Base-by-base conservation (phyloP, 2,888 invertebrate genomes). In the Agelastica alni region DNA sequence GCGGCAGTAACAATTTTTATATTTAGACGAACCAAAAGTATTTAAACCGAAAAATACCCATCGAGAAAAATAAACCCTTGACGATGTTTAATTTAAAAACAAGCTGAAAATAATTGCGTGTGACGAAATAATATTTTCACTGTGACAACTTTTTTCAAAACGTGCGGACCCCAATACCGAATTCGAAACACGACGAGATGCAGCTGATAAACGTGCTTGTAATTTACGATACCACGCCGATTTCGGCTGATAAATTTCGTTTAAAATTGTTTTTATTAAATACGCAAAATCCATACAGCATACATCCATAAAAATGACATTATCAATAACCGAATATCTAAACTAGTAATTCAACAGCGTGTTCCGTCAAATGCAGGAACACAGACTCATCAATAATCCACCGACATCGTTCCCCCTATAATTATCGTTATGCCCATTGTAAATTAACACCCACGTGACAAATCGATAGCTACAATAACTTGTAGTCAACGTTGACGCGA, bases 401-500 rank as follows among this genome's bases (percentile, higher is more conserved):
- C 49, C 43, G 12, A 42, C 14, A 37, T 45, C 42, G 39, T 51
- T 44, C 55, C 55, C 26, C 41, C 46, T 44, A 51, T 55, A 32
- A 55, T 55, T 45, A 51, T 41, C 46, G 41, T 46, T 53, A 51
- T 45, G 41, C 31, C 51, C 48, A 52, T 59, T 45, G 48, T 52
- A 46, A 54, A 56, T 54, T 56, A 55, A 45, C 52, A 59, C 52
- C 52, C 44, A 55, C 49, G 51, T 49, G 54, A 58, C 55, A 44
- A 52, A 58, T 53, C 53, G 46, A 59, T 59, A 41, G 37, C 34
- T 28, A 47, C 47, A 22, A 52, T 41, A 45, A 39, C 32, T 20
- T 51, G 37, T 36, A 37, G 34, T 32, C 43, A 44, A 51, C 37
- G 30, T 51, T 37, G 18, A 44, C 51, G 51, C 43, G 44, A 44